Evolutionary conservation across 2,797 vertebrate genomes (phyloP).

Genomic region (Acanthurus lineatus): DNA sequence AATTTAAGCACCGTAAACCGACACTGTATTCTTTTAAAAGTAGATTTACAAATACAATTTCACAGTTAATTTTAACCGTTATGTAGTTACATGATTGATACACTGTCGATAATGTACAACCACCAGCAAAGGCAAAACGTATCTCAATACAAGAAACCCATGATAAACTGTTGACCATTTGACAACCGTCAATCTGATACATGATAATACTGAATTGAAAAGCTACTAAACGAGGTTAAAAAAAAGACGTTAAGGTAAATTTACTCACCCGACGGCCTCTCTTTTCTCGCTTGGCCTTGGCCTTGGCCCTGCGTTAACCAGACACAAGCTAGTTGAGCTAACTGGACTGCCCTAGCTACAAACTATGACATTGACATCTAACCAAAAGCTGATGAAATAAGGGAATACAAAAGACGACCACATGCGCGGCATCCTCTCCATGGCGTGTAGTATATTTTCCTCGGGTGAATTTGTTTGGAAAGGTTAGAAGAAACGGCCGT

Average conservation of each 20-base stretch:
- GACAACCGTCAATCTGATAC: too few relatives aligned
- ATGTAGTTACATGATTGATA: constrained; percentile 20
- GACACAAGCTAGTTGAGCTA: constrained; percentile 68
- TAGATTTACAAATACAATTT: neutral
- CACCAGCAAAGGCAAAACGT: neutral
- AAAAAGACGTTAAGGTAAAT: constrained; percentile 28
- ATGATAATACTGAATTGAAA: neutral
- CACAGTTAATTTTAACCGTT: constrained; percentile 1
- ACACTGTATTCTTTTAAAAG: neutral
- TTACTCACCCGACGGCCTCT: constrained; percentile 76
- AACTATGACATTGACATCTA: constrained; percentile 74
- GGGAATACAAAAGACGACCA: constrained; percentile 30
- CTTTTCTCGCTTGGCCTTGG: constrained; percentile 67
- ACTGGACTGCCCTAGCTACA: constrained; percentile 64
- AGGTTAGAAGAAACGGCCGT: neutral
- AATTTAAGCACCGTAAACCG: neutral
- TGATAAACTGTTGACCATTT: neutral
- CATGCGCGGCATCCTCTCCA: constrained; percentile 59
- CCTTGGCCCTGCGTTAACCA: constrained; percentile 66
- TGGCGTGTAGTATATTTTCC: constrained; percentile 25
- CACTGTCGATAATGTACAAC: constrained; percentile 16
- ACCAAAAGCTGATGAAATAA: constrained; percentile 35
- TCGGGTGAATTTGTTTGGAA: constrained; percentile 14
- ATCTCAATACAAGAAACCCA: neutral
- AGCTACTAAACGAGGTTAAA: neutral